Evolutionary conservation across 2,113 vertebrate genomes (phyloP), one percentile per base, ranked within the genome.

Genomic region (Tachysurus fulvidraco): DNA sequence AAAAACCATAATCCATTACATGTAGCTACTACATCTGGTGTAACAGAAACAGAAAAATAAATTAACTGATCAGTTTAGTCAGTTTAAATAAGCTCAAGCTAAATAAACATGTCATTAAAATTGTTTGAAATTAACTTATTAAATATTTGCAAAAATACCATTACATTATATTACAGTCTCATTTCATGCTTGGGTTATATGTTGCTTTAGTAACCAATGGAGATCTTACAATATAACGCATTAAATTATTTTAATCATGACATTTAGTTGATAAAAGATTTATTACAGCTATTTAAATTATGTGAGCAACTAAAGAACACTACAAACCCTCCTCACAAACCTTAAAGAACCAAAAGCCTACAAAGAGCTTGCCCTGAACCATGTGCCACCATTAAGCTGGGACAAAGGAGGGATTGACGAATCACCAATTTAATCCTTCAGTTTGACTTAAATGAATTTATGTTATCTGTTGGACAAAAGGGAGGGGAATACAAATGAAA

Each of bases 361-460:
- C 85, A 83, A 89, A 83, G 82, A 60, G 59, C 85, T 91, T 91
- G 92, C 93, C 93, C 93, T 90, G 91, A 93, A 94, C 94, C 94
- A 95, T 95, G 94, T 95, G 93, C 94, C 94, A 92, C 94, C 93
- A 95, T 96, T 95, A 95, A 90, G 83, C 46, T 80, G 85, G 90
- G 92, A 95, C 94, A 95, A 95, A 95, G 93, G 86, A 87, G 82
- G 83, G 88, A 86, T 89, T 95, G 94, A 96, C 91, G 94, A 95
- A 95, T 95, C 93, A 89, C 91, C 91, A 89, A 93, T 94, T 94
- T 94, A 94, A 94, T 92, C 93, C 92, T 90, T 91, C 92, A 90
- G 94, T 94, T 93, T 95, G 95, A 96, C 94, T 95, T 95, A 94
- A 95, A 96, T 95, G 94, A 96, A 96, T 96, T 94, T 95, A 94